Evolutionary conservation across 2,888 invertebrate species (phyloP).

Genomic region (Tupiocoris notatus): DNA sequence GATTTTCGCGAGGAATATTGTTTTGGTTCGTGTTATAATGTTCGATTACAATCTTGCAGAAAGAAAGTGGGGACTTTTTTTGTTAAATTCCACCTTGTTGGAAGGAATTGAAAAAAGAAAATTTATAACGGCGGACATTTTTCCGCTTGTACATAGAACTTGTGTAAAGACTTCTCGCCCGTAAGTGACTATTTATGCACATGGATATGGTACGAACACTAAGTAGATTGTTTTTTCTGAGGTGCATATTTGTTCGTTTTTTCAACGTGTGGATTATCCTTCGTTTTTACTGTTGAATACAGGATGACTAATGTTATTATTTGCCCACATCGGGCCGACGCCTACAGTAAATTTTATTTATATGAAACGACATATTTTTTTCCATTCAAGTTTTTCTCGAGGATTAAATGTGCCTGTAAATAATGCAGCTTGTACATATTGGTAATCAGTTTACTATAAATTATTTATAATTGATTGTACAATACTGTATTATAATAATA

Average conservation of each 20-base stretch:
- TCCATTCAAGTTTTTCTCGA: conserved; percentile 19
- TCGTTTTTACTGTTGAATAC: conserved; percentile 9
- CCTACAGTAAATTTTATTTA: conserved; percentile 16
- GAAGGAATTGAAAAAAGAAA: too few species aligned
- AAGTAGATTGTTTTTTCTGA: conserved; percentile 12
- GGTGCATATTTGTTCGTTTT: conserved; percentile 1
- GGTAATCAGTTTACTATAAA: conserved; percentile 25
- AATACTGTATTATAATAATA: conserved; percentile 39
- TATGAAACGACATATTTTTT: conserved; percentile 1
- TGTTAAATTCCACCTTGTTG: too few species aligned
- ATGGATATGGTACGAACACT: conserved; percentile 39
- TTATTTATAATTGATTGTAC: conserved; percentile 38
- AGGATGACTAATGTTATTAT: conserved; percentile 20
- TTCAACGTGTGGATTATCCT: conserved; percentile 22
- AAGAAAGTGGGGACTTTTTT: too few species aligned
- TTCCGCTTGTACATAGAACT: neutral
- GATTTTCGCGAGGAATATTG: neutral
- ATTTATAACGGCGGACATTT: too few species aligned
- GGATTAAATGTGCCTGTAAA: conserved; percentile 31
- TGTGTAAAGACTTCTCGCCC: conserved; percentile 3
- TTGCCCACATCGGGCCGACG: conserved; percentile 7
- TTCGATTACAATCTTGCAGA: too few species aligned
- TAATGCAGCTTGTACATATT: conserved; percentile 25
- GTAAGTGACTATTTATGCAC: conserved; percentile 24
- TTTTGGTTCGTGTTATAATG: neutral